Base-by-base conservation (phyloP, 2,797 vertebrate genomes). In the Anguilla anguilla region DNA sequence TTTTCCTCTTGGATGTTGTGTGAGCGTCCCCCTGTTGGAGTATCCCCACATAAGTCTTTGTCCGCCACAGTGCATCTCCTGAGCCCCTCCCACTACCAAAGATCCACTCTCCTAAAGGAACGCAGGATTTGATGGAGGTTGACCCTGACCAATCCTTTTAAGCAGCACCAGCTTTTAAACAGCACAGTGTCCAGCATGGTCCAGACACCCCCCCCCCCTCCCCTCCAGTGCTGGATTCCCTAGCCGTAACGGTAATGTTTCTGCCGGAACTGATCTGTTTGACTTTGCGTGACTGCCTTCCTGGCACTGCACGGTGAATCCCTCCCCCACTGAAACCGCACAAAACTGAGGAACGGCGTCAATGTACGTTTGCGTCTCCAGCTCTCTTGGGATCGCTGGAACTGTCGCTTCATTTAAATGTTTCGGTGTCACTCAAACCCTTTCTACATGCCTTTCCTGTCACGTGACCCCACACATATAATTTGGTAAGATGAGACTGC, bases 1-100 rank as follows among this genome's bases (percentile, higher is more conserved):
- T 74, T 39, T 46, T 49, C 55, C 15, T 3, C n/a, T 3, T 35
- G 49, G 53, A 59, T 15, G 74, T 59, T 13, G 43, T 81, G 55
- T 15, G 53, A 31, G 35, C 2, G 3, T 31, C 17, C 83, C 15
- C 55, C 28, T 53, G 31, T 31, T n/a, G 15, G 51, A 84, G 46
- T 82, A 11, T 22, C 79, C 53, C 81, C 83, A 35, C 15, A n/a
- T 84, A 28, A 31, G 83, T 84, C 31, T 35, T 53, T 57, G 7
- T 57, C 83, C 31, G 6, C 83, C 19, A 7, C 19, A 61, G 83
- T 61, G 31, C 31, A 35, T 84, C 57, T 39, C 83, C 17, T 39
- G 28, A 55, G 53, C 46, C 17, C 43, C 5, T 87, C 61, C 82
- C 82, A 5, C 67, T 11, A 87, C 87, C 87, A 77, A 87, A 87